Evolutionary conservation across 2,888 invertebrate genomes (phyloP).

Genomic region (Meganola albula): DNA sequence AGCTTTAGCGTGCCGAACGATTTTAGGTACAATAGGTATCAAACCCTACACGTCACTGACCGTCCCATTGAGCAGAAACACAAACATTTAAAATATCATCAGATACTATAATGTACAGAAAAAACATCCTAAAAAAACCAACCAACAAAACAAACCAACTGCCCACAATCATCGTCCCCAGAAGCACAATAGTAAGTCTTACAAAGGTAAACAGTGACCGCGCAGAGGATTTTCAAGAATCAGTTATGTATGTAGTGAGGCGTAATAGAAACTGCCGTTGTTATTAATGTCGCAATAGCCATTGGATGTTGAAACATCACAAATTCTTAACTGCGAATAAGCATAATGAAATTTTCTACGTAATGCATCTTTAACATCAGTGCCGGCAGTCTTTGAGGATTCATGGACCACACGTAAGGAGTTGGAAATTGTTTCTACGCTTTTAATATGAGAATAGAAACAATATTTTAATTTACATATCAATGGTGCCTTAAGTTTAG

Average conservation of each 20-base stretch:
- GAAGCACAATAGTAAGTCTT: conserved; percentile 56
- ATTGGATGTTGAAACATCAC: conserved; percentile 13
- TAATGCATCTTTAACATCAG: conserved; percentile 11
- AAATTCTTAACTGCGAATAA: conserved; percentile 16
- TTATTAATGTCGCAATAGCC: conserved; percentile 25
- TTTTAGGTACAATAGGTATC: conserved; percentile 52
- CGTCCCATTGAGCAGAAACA: conserved; percentile 71
- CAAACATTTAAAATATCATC: conserved; percentile 74
- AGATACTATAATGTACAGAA: conserved; percentile 45
- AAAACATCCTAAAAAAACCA: conserved; percentile 33
- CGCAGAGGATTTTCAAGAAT: conserved; percentile 38
- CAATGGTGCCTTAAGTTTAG: background rate
- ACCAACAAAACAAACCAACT: too few species aligned
- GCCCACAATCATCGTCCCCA: conserved; percentile 53
- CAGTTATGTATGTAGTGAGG: conserved; percentile 32
- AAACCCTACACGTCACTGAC: conserved; percentile 61
- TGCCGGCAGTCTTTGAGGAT: conserved; percentile 26
- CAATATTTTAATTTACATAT: conserved; percentile 1
- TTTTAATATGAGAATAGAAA: background rate
- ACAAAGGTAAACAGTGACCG: conserved; percentile 61
- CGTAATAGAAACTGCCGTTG: conserved; percentile 43
- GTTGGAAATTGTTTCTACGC: conserved; percentile 7
- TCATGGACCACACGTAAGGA: conserved; percentile 30
- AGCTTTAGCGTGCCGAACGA: conserved; percentile 47
- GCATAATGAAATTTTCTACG: conserved; percentile 25